Conservation (phyloP, 2,888 invertebrate genomes). For the Mactromeris polynyma region DNA sequence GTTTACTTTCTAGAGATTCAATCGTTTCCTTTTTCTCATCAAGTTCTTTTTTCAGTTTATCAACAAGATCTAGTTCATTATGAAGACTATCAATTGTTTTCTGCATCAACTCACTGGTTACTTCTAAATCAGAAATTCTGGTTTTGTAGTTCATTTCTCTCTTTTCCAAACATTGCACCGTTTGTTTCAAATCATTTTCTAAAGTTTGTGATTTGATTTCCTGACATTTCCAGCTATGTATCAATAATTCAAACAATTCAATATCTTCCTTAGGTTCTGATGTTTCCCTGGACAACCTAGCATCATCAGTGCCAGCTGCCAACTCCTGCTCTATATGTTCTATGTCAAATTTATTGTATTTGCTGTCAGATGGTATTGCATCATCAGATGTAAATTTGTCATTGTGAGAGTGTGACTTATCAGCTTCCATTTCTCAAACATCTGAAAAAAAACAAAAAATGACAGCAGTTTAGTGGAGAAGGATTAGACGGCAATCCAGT, state of each 20-base stretch:
- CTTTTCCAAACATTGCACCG: slow-evolving; percentile 29
- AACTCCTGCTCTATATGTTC: neutral
- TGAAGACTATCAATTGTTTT: slow-evolving; percentile 48
- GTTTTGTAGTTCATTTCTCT: neutral
- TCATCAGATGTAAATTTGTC: neutral
- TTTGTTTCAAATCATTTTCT: slow-evolving; percentile 28
- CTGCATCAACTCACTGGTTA: slow-evolving; percentile 46
- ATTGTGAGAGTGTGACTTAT: neutral
- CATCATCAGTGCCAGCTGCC: neutral
- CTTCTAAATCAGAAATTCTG: slow-evolving; percentile 33
- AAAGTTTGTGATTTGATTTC: neutral
- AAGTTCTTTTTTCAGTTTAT: slow-evolving; percentile 63
- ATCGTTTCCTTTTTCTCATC: slow-evolving; percentile 54
- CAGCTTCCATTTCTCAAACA: neutral
- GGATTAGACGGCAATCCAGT: too few relatives aligned
- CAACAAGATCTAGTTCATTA: slow-evolving; percentile 51
- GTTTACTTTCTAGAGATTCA: slow-evolving; percentile 52
- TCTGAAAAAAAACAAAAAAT: neutral
- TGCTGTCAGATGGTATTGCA: neutral
- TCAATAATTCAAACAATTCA: slow-evolving; percentile 45
- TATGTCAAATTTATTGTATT: neutral
- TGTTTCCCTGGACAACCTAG: neutral
- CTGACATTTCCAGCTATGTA: slow-evolving; percentile 28
- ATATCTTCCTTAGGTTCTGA: slow-evolving; percentile 35
- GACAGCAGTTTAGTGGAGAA: too few relatives aligned